Conservation (phyloP, 1,140 invertebrate genomes). For the Carcinoscorpius rotundicauda region DNA sequence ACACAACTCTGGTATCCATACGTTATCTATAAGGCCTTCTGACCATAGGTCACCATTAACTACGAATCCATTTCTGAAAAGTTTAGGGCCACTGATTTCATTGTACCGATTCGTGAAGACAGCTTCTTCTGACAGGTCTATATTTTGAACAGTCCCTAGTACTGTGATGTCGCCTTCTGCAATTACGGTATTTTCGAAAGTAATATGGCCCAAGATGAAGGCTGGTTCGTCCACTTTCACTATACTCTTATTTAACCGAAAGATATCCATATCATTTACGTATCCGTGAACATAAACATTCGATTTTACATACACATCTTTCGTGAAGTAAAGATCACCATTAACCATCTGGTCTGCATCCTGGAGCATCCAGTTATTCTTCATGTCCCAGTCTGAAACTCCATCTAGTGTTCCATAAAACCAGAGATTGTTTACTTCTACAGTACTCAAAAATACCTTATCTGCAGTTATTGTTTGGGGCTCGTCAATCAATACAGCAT, state of each 20-base stretch:
- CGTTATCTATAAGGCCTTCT: slow-evolving; percentile 14
- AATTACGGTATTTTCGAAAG: slow-evolving; percentile 2
- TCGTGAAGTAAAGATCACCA: slow-evolving; percentile 10
- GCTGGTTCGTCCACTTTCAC: slow-evolving; percentile 14
- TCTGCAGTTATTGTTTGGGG: slow-evolving; percentile 13
- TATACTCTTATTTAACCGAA: slow-evolving; percentile 2
- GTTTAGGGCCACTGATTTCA: slow-evolving; percentile 14
- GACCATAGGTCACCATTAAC: slow-evolving; percentile 8
- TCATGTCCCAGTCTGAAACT: slow-evolving; percentile 11
- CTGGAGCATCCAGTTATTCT: slow-evolving; percentile 19
- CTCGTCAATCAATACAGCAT: slow-evolving; percentile 14
- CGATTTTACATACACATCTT: neutral
- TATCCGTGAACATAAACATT: slow-evolving; percentile 8
- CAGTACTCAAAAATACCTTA: slow-evolving; percentile 10
- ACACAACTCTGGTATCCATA: slow-evolving; percentile 16
- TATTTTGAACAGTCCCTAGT: slow-evolving; percentile 14
- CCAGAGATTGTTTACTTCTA: slow-evolving; percentile 9
- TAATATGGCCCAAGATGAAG: slow-evolving; percentile 8
- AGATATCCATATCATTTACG: slow-evolving; percentile 17
- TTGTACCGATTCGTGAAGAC: slow-evolving; percentile 9
- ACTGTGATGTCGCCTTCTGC: slow-evolving; percentile 9
- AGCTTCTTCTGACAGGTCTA: slow-evolving; percentile 18
- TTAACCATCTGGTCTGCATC: slow-evolving; percentile 12
- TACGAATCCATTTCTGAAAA: slow-evolving; percentile 10
- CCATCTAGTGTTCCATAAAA: slow-evolving; percentile 18